Conservation (phyloP, 37 sponge, comb jelly and placozoan genomes). For the Agelas oroides region DNA sequence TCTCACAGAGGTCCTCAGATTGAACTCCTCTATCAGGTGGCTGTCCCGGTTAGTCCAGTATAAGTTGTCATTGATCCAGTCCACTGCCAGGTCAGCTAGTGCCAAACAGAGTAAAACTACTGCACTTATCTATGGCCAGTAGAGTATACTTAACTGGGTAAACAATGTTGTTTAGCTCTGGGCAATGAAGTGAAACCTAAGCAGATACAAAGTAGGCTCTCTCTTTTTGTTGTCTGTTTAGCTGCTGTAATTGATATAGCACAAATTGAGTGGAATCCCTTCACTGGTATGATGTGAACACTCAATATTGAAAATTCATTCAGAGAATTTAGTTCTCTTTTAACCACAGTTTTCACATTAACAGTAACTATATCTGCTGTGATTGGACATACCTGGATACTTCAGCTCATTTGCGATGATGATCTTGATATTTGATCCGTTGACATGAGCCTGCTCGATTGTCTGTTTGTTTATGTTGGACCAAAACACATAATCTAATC, state of each 20-base stretch:
- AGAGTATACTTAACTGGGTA: neutral
- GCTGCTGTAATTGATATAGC: too few species aligned
- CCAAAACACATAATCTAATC: constrained; percentile 13
- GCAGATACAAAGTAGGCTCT: too few species aligned
- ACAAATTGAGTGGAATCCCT: too few species aligned
- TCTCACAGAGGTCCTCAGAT: neutral
- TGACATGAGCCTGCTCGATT: neutral
- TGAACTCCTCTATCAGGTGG: constrained; percentile 23
- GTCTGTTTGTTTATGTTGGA: neutral
- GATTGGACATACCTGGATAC: neutral
- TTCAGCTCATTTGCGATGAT: neutral
- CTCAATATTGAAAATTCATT: too few species aligned
- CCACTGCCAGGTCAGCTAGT: constrained; percentile 46
- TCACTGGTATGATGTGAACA: neutral
- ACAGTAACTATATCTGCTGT: too few species aligned
- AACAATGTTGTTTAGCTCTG: neutral
- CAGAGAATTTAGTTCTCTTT: too few species aligned
- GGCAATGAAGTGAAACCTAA: neutral
- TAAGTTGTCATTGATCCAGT: constrained; percentile 54
- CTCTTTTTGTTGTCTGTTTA: too few species aligned
- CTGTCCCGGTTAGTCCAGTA: constrained; percentile 22
- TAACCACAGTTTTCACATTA: neutral
- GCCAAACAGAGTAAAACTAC: neutral
- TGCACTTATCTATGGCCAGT: neutral
- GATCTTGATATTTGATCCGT: neutral